A percentile compares a stretch with the other conserved stretches of the same genome.
Evolutionary conservation across 2,113 vertebrate genomes (phyloP).

Genomic region (Setophaga kirtlandii): DNA sequence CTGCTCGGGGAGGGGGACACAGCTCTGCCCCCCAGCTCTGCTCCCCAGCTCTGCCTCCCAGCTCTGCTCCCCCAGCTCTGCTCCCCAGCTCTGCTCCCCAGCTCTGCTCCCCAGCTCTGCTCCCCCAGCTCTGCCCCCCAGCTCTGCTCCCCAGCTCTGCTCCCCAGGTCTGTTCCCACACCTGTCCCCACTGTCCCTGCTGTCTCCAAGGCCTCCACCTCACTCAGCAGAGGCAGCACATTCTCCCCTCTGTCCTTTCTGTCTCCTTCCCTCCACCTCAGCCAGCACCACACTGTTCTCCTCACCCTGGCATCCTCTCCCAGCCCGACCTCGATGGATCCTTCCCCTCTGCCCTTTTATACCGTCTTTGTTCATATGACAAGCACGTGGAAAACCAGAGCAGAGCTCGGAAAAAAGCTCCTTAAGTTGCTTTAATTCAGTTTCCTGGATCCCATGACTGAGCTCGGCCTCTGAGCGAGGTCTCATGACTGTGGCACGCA

Average conservation of each 20-base stretch:
- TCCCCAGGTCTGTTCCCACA: no score
- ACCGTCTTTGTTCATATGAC: constrained; percentile 45
- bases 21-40: not conserved
- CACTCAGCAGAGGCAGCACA: not conserved
- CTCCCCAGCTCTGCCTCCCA: not conserved
- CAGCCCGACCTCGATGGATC: not conserved
- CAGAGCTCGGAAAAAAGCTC: constrained; percentile 43
- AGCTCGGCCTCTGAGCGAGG: constrained; percentile 13
- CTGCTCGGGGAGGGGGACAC: not conserved
- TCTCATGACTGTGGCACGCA: constrained; percentile 55
- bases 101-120: no score
- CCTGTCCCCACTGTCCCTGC: not conserved
- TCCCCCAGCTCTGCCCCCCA: not conserved
- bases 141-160: not conserved
- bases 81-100: not conserved
- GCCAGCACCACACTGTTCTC: not conserved
- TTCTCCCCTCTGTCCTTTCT: not conserved
- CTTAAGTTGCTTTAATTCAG: constrained; percentile 64
- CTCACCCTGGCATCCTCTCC: not conserved
- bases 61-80: not conserved
- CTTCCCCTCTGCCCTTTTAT: constrained; percentile 57
- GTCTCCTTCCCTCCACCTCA: not conserved
- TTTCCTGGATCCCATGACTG: constrained; percentile 64
- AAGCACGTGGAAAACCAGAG: constrained; percentile 59
- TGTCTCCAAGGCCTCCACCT: not conserved